phyloP scores from a whole-genome alignment of 2,888 invertebrate species.

The Erynnis tages region DNA sequence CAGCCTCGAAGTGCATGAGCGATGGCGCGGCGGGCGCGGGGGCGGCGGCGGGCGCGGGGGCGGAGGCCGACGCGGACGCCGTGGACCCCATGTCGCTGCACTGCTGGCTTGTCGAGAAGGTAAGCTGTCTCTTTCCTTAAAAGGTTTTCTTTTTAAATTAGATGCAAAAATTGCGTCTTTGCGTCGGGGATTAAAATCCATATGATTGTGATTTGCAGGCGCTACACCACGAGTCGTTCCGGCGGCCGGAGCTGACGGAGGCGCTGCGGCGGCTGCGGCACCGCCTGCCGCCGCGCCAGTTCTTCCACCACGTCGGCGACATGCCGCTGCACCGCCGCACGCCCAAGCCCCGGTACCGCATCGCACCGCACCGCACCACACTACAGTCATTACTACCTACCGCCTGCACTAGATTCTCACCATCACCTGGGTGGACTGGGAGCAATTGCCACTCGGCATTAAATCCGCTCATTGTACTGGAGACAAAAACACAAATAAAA shows the following conservation, averaged over 20 bases:
- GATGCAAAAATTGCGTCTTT: neutral
- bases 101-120: constrained; percentile 84
- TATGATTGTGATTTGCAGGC: constrained; percentile 59
- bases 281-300: constrained; percentile 72
- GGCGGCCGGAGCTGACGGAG: constrained; percentile 48
- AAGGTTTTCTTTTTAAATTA: neutral
- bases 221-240: constrained; percentile 84
- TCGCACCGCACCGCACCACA: neutral
- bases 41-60: constrained; percentile 27
- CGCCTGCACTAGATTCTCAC: no score
- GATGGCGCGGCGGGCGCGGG: constrained; percentile 33
- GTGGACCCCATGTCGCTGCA: constrained; percentile 73
- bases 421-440: no score
- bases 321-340: constrained; percentile 57
- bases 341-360: constrained; percentile 56
- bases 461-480: no score
- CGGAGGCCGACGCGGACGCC: constrained; percentile 46
- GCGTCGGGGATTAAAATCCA: no score
- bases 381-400: neutral
- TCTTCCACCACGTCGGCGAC: constrained; percentile 72
- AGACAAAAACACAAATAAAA: no score
- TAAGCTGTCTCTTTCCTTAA: constrained; percentile 27
- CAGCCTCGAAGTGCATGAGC: constrained; percentile 44
- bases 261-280: constrained; percentile 68
- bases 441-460: no score